Conservation (phyloP, 2,888 invertebrate genomes). For the Nomada hirtipes region DNA sequence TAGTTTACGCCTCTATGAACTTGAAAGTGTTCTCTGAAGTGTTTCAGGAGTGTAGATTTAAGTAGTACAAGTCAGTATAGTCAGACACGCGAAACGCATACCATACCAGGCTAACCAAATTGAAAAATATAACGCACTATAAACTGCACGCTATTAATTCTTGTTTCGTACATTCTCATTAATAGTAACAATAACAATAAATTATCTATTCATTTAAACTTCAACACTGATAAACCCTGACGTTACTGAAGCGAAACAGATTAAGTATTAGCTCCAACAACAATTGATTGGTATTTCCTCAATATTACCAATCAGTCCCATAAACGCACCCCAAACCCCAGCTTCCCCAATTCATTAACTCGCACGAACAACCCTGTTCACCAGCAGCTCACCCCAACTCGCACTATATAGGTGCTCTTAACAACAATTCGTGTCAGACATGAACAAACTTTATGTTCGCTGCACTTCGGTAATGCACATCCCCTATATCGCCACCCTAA, state of each 20-base stretch:
- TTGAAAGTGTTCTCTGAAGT: neutral
- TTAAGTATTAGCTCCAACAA: too few species aligned
- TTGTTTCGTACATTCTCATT: too few species aligned
- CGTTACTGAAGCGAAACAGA: too few species aligned
- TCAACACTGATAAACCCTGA: too few species aligned
- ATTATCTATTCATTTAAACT: too few species aligned
- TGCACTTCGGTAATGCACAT: neutral
- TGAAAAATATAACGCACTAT: neutral
- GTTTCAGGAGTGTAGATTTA: neutral
- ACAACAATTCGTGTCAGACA: conserved; percentile 3
- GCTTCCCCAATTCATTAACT: conserved; percentile 11
- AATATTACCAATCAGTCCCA: neutral
- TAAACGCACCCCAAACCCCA: neutral
- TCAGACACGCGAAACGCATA: neutral
- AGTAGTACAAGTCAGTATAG: too few species aligned
- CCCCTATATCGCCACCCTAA: neutral
- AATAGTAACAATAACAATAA: too few species aligned
- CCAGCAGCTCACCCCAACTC: neutral
- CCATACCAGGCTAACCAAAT: neutral
- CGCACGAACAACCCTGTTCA: neutral
- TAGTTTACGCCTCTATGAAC: neutral
- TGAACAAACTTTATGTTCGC: neutral
- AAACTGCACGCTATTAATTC: neutral
- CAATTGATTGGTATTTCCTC: neutral
- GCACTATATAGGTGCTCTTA: neutral